Evolutionary conservation across 1,140 invertebrate species (phyloP).

Genomic region (Sitobion miscanthi): DNA sequence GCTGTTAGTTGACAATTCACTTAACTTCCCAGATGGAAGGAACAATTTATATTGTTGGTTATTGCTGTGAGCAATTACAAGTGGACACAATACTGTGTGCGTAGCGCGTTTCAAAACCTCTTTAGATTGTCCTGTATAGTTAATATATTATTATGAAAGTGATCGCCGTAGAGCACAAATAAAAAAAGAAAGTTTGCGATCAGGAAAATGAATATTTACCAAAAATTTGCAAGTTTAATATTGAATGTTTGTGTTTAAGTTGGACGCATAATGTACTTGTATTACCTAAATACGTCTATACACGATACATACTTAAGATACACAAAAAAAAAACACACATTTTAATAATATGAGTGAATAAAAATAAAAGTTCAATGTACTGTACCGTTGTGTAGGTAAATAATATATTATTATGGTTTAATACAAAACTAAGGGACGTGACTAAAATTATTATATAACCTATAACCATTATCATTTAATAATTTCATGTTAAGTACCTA

Average conservation of each 20-base stretch:
- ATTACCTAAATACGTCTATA: not conserved
- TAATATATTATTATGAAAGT: not conserved
- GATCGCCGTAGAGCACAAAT: not conserved
- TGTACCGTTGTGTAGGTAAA: not conserved
- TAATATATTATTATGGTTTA: not conserved
- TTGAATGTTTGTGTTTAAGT: not conserved
- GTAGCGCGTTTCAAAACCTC: not conserved
- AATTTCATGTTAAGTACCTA: not conserved
- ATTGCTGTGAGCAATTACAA: not conserved
- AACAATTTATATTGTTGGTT: not conserved
- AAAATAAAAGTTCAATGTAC: not conserved
- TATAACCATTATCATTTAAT: not conserved
- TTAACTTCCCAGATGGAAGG: not conserved
- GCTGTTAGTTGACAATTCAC: not conserved
- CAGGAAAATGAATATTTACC: not conserved
- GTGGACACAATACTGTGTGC: not conserved
- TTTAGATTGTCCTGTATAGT: not conserved
- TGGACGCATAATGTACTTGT: not conserved
- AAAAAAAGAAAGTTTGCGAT: not conserved
- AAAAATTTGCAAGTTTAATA: not conserved
- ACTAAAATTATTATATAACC: not conserved
- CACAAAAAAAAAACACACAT: not conserved
- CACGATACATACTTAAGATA: not conserved
- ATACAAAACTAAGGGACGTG: not conserved
- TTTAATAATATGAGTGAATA: not conserved